Base-by-base conservation (phyloP, 1,140 invertebrate genomes). In the Nilaparvata lugens region DNA sequence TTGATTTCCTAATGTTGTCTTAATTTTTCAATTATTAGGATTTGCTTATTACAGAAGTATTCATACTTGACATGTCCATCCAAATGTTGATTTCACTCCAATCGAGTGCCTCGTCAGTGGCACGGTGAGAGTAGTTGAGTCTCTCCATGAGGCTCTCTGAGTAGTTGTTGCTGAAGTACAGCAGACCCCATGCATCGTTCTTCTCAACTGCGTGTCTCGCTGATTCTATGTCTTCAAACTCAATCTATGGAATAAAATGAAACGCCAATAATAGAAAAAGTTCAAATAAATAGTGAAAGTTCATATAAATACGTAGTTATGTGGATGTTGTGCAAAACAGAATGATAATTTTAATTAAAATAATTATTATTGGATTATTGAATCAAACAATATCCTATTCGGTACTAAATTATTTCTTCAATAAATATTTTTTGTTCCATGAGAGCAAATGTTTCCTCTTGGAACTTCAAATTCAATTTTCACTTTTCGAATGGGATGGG, bases 151-250 rank as follows among this genome's bases (percentile, higher is more conserved):
- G 71, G 5, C 84, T 79, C 21, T 75, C 67, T 0, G 91, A 87
- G 70, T 93, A 95, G 72, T 93, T 93, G 24, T 73, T 67, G 0
- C 79, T 70, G 66, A 95, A 86, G 62, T 84, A 75, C 23, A 95
- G 72, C 0, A 85, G 80, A 0, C 87, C 92, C 69, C 85, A 82
- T 0, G 83, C 75, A 28, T 81, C 69, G 0, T 86, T 87, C 0
- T 73, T 74, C 7, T 74, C 72, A 0, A 91, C 83, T 1, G 81
- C 83, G 0, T 74, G 55, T 2, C 78, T 73, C 0, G 88, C 89
- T 24, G 78, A 75, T 1, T 79, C 72, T 1, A 81, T 68, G 21
- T 77, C 70, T 13, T 79, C 69, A 66, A 79, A 86, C 65, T 73
- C 78, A 24, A 72, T 65, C 83, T 85, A 65, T 28, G 73, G 69